Base-by-base conservation (phyloP, 2,797 vertebrate species). In the Galago senegalensis region DNA sequence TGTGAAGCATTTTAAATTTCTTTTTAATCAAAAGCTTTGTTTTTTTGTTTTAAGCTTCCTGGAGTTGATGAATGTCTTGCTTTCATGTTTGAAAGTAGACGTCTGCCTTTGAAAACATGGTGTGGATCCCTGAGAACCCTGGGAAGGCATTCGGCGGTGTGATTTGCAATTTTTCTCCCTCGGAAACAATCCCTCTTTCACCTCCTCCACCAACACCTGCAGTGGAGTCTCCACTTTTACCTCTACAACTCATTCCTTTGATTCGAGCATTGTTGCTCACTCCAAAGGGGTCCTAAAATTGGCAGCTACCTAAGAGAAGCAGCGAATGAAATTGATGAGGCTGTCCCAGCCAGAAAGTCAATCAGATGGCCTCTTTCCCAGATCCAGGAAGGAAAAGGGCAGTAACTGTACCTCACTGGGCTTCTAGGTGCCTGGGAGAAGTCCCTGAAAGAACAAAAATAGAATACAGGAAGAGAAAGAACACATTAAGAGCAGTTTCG, bases 31-130 rank as follows among this genome's bases (percentile, higher is more conserved):
- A 87, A 93, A 81, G 37, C 4, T 31, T 61, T 90, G 63, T 34
- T 91, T 97, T 97, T 97, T 91, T 97, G 29, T 93, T 86, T 96
- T 56, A 90, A 95, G 73, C 67, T 93, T 90, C 61, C 86, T 92
- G 27, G 56, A 92, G 40, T 96, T 90, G 43, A 87, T 90, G 31
- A 73, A 90, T 58, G 43, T 86, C 63, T 90, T 79, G 43, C 63
- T 79, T 93, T 67, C 49, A 58, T 53, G 12, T 53, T 27, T 94
- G 80, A 90, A 79, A 65, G 25, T 25, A 72, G 14, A 89, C 84
- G 14, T 61, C 75, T 88, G n/a, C 76, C 43, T 93, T 84, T 87
- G 82, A 87, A 80, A 90, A 43, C 17, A 65, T 40, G 61, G 5
- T 49, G 14, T 85, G 29, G 63, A 69, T 88, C 58, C 69, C 13